These are phyloP conservation scores for Ceraclea dissimilis DNA, from an alignment of 2,888 invertebrate genomes.

Conservation along the genomic window DNA sequence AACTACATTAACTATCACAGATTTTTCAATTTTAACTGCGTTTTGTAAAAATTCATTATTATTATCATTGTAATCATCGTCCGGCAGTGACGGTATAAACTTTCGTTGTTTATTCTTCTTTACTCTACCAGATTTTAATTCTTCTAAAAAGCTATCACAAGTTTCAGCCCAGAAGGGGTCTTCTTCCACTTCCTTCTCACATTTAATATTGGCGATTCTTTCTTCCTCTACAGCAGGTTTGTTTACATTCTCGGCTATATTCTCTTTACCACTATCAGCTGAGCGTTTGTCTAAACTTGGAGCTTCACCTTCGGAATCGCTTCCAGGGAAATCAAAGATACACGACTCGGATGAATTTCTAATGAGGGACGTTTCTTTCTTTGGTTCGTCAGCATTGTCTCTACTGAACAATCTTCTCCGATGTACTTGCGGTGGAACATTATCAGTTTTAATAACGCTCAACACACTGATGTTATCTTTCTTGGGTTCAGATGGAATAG, in stretches of 20 bases:
- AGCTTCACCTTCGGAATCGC: slow-evolving; percentile 56
- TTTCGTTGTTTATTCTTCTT: slow-evolving; percentile 52
- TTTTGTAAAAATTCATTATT: slow-evolving; percentile 31
- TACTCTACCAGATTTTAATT: slow-evolving; percentile 53
- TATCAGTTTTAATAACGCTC: slow-evolving; percentile 29
- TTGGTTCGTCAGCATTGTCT: slow-evolving; percentile 31
- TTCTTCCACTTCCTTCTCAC: slow-evolving; percentile 29
- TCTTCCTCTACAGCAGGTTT: slow-evolving; percentile 35
- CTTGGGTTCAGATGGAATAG: slow-evolving; percentile 42
- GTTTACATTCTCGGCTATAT: slow-evolving; percentile 45
- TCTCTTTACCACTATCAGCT: slow-evolving; percentile 57
- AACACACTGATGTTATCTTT: slow-evolving; percentile 30
- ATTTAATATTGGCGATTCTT: slow-evolving; percentile 30
- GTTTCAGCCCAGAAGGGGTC: slow-evolving; percentile 58
- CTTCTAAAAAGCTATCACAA: slow-evolving; percentile 73
- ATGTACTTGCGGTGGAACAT: slow-evolving; percentile 27
- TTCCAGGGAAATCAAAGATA: slow-evolving; percentile 57
- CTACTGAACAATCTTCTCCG: slow-evolving; percentile 52
- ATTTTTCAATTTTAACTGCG: slow-evolving; percentile 25
- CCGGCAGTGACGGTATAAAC: slow-evolving; percentile 6
- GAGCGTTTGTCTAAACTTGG: slow-evolving; percentile 57
- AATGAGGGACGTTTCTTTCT: slow-evolving; percentile 37
- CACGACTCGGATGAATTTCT: slow-evolving; percentile 56
- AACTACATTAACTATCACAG: slow-evolving; percentile 24
- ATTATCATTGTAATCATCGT: slow-evolving; percentile 31